A percentile compares a stretch with the other conserved stretches of the same genome.
Evolutionary conservation across 2,113 vertebrate species (phyloP).

Genomic region (Apodemus speciosus): DNA sequence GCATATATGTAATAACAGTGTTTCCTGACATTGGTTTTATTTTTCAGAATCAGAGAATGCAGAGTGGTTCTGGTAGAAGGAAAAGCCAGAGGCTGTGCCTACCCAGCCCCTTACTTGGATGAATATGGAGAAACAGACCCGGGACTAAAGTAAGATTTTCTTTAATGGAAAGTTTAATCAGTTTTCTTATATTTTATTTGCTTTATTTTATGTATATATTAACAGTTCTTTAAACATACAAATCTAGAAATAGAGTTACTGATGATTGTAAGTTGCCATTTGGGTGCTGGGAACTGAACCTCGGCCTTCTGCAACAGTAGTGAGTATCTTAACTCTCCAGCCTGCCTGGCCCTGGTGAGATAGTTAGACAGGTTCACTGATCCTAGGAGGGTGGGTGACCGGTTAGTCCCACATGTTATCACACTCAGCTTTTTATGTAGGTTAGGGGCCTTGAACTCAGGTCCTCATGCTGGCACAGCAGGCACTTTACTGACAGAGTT

Average conservation of each 20-base stretch:
- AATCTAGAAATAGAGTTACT: neutral
- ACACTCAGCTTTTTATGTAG: neutral
- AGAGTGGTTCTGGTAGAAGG: conserved; percentile 95
- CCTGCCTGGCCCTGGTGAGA: neutral
- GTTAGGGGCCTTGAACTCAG: neutral
- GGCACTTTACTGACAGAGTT: neutral
- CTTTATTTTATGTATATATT: neutral
- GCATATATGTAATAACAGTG: neutral
- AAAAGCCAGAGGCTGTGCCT: conserved; percentile 94
- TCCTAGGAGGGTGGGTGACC: neutral
- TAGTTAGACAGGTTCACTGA: neutral
- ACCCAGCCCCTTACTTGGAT: conserved; percentile 96
- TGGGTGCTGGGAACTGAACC: neutral
- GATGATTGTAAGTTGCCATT: neutral
- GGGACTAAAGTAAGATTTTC: conserved; percentile 90
- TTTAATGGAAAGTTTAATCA: neutral
- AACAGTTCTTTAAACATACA: conserved; percentile 56
- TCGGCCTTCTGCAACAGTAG: too few relatives aligned
- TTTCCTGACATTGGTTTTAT: conserved; percentile 69
- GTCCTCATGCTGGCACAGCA: neutral
- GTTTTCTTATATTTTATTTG: conserved; percentile 6
- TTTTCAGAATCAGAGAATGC: conserved; percentile 94
- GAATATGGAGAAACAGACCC: conserved; percentile 99
- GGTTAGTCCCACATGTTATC: neutral
- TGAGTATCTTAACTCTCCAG: neutral